These are phyloP conservation scores for Hecatera dysodea DNA, from an alignment of 2,888 invertebrate genomes.

Conservation along the genomic window DNA sequence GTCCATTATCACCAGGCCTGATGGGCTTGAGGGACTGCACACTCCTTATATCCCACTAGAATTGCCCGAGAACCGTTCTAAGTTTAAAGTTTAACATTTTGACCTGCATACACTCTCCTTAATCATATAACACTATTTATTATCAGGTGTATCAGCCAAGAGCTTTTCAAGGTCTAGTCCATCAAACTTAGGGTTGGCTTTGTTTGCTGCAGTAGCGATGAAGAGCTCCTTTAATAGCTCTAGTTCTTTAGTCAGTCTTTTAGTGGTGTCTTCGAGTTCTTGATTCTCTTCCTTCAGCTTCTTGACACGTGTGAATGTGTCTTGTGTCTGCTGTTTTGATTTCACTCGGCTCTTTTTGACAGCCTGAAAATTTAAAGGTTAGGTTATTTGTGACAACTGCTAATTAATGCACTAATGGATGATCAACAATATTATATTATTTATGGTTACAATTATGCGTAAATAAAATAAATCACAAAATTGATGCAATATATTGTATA, in stretches of 20 bases:
- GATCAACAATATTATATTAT: no score
- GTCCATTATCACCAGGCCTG: not conserved
- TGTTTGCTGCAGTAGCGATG: slow-evolving; percentile 52
- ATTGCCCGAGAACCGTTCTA: not conserved
- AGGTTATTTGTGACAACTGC: not conserved
- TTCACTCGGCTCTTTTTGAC: slow-evolving; percentile 62
- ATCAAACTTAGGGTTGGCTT: slow-evolving; percentile 44
- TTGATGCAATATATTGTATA: no score
- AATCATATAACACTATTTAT: slow-evolving; percentile 18
- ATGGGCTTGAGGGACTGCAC: not conserved
- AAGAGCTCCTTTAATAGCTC: slow-evolving; percentile 55
- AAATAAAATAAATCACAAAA: no score
- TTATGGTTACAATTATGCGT: no score
- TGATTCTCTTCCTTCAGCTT: slow-evolving; percentile 54
- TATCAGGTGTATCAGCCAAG: slow-evolving; percentile 52
- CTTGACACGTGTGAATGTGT: slow-evolving; percentile 48
- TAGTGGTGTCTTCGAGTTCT: slow-evolving; percentile 54
- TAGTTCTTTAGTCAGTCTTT: slow-evolving; percentile 51
- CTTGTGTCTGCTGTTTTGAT: slow-evolving; percentile 54
- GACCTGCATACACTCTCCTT: not conserved
- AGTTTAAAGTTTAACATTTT: slow-evolving; percentile 14
- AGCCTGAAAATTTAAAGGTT: slow-evolving; percentile 25
- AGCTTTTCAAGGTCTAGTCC: slow-evolving; percentile 55
- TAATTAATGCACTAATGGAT: no score
- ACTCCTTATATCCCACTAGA: not conserved